Conservation (phyloP, 2,113 vertebrate species). For the Rhinoptilus africanus region DNA sequence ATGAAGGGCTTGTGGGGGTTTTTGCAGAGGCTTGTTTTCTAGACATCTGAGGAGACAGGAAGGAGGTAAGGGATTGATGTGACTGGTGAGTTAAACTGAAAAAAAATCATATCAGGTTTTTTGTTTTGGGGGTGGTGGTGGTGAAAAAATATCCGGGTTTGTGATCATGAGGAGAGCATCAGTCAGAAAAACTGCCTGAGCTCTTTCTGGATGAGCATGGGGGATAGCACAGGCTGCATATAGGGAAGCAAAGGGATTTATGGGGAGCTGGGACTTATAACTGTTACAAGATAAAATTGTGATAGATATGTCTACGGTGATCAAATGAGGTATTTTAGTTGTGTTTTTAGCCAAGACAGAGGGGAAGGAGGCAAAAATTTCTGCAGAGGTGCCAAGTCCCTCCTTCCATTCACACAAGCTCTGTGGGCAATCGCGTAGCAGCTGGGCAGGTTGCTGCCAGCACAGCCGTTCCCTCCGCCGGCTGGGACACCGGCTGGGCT, state of each 20-base stretch:
- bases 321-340: not conserved
- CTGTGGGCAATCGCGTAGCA: not conserved
- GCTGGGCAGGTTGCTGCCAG: rapidly evolving
- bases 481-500: rapidly evolving
- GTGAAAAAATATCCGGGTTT: not conserved
- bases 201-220: not conserved
- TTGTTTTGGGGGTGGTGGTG: not conserved
- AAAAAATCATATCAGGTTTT: not conserved
- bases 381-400: not conserved
- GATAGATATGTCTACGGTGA: not conserved
- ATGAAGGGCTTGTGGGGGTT: not conserved
- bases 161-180: not conserved
- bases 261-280: not conserved
- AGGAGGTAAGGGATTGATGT: not conserved
- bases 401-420: not conserved
- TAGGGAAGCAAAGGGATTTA: not conserved
- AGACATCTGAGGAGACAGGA: not conserved
- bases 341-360: not conserved
- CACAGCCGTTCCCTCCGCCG: not conserved
- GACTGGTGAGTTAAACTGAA: not conserved
- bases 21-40: not conserved
- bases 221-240: not conserved
- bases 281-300: not conserved
- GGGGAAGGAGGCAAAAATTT: not conserved
- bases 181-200: not conserved